Evolutionary conservation across 2,888 invertebrate genomes (phyloP).

Genomic region (Andricus curvator): DNA sequence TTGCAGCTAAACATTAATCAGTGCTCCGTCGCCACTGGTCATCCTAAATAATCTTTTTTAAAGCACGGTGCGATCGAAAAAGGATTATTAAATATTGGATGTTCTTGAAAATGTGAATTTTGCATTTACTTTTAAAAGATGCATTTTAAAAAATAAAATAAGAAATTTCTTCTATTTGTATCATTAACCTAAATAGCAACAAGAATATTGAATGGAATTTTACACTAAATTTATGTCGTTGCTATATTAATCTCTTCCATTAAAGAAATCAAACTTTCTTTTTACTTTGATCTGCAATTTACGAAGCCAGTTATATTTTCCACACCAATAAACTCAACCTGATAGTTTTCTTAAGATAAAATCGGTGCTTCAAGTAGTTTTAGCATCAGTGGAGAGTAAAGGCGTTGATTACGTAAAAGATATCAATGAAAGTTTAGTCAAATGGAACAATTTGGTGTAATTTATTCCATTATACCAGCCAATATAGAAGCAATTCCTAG

Average conservation of each 20-base stretch:
- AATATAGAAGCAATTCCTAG: constrained; percentile 66
- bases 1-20: constrained; percentile 60
- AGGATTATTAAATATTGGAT: constrained; percentile 47
- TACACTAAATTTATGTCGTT: no score
- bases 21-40: constrained; percentile 52
- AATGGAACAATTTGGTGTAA: background rate
- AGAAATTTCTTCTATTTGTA: background rate
- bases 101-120: constrained; percentile 3
- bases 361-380: background rate
- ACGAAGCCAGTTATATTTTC: no score
- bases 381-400: background rate
- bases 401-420: background rate
- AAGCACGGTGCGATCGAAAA: constrained; percentile 43
- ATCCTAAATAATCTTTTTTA: background rate
- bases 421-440: background rate
- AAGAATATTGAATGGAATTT: no score
- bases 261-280: no score
- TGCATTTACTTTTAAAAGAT: background rate
- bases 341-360: no score
- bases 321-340: no score
- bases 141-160: background rate
- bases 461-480: constrained; percentile 58
- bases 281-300: no score
- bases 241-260: no score
- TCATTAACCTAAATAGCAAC: no score